Percentiles rank a stretch among this genome's conserved stretches.
Conservation (phyloP, 2,888 invertebrate genomes). For the Aleiodes testaceus region DNA sequence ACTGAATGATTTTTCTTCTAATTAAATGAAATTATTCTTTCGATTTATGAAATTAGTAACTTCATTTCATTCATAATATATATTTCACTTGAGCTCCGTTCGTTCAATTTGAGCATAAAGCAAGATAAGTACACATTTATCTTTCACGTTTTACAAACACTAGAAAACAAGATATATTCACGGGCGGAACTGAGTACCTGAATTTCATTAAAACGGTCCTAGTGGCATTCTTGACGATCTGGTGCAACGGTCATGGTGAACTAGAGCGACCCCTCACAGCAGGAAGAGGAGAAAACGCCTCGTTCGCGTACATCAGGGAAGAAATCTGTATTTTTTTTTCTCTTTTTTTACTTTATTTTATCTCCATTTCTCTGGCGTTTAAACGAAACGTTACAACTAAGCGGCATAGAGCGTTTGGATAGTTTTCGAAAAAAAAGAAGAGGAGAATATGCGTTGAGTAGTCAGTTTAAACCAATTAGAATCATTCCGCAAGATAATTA, state of each 20-base stretch:
- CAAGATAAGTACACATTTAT: constrained; percentile 10
- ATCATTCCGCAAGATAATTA: constrained; percentile 25
- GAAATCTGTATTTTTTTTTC: constrained; percentile 28
- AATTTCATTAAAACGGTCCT: constrained; percentile 52
- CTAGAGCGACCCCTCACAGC: constrained; percentile 42
- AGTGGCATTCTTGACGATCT: constrained; percentile 50
- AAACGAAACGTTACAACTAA: too few relatives aligned
- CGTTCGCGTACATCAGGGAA: constrained; percentile 40
- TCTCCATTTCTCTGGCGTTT: too few relatives aligned
- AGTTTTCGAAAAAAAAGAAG: too few relatives aligned
- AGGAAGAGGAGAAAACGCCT: constrained; percentile 17
- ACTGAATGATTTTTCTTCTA: neutral
- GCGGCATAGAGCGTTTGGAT: too few relatives aligned
- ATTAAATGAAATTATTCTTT: neutral
- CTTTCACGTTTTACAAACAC: constrained; percentile 5
- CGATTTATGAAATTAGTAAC: neutral
- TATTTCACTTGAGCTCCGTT: neutral
- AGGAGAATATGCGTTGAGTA: neutral
- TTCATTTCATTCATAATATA: neutral
- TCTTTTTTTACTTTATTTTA: neutral
- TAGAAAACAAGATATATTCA: constrained; percentile 41
- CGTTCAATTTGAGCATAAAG: constrained; percentile 12
- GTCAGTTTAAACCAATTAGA: constrained; percentile 25
- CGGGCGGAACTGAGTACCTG: constrained; percentile 47
- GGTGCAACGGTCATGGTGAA: constrained; percentile 50